Evolutionary conservation across 2,113 vertebrate species (phyloP).

Genomic region (Ictalurus furcatus): DNA sequence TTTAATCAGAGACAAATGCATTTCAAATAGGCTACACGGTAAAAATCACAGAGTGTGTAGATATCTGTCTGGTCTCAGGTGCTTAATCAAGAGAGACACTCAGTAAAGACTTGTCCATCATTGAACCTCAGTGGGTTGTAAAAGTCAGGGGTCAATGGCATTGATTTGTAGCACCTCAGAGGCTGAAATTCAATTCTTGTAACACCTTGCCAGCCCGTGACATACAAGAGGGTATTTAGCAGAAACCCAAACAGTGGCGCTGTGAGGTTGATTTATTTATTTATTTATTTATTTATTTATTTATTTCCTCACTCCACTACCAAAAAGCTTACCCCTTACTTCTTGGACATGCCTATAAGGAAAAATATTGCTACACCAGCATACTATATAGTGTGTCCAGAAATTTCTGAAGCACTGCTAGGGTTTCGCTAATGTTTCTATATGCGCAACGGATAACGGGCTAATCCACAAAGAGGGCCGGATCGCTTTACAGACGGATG

Average conservation of each 20-base stretch:
- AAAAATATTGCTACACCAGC: constrained; percentile 16
- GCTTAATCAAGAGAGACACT: constrained; percentile 51
- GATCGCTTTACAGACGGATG: constrained; percentile 44
- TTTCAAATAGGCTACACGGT: neutral
- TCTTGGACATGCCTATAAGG: neutral
- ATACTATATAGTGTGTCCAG: neutral
- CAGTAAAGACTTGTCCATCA: constrained; percentile 51
- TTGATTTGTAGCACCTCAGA: constrained; percentile 53
- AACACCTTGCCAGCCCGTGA: constrained; percentile 50
- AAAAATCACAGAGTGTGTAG: constrained; percentile 17
- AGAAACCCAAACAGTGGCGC: constrained; percentile 41
- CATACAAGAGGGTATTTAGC: constrained; percentile 45
- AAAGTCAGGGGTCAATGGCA: constrained; percentile 59
- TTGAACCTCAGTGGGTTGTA: constrained; percentile 52
- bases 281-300: neutral
- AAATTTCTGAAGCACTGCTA: constrained; percentile 32
- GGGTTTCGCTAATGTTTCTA: constrained; percentile 48
- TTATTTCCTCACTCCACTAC: neutral
- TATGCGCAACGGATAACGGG: constrained; percentile 28
- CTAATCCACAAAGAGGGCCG: constrained; percentile 45
- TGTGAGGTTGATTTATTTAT: neutral
- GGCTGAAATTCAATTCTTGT: constrained; percentile 52
- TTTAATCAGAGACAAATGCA: neutral
- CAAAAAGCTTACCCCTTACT: constrained; percentile 29
- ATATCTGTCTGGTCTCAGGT: constrained; percentile 36